A percentile compares a stretch with the other conserved stretches of the same genome.
These are phyloP conservation scores for Paraescarpia echinospica DNA, from an alignment of 1,140 invertebrate genomes.

Conservation along the genomic window DNA sequence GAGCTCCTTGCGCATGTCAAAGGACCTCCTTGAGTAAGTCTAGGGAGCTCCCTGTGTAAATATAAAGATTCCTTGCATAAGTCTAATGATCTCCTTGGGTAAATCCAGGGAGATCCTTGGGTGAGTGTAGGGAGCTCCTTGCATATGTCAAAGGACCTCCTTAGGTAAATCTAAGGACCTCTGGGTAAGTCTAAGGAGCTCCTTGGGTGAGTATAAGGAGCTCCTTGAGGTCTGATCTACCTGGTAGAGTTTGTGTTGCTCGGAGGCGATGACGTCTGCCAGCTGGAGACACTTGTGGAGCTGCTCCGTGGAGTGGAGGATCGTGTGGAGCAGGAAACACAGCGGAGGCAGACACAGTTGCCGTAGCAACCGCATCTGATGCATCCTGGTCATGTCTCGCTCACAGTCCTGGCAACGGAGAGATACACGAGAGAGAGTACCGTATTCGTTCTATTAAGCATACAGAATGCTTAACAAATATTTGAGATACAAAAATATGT, in stretches of 20 bases:
- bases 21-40: too few species aligned
- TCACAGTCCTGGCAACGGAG: constrained; percentile 34
- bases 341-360: constrained; percentile 78
- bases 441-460: too few species aligned
- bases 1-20: too few species aligned
- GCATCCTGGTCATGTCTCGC: constrained; percentile 58
- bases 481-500: too few species aligned
- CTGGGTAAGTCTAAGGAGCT: too few species aligned
- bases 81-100: not conserved
- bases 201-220: not conserved
- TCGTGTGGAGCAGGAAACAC: constrained; percentile 74
- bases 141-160: not conserved
- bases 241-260: constrained; percentile 77
- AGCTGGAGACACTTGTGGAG: constrained; percentile 78
- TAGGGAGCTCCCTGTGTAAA: not conserved
- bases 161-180: not conserved
- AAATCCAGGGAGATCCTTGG: not conserved
- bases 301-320: constrained; percentile 74
- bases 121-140: not conserved
- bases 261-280: constrained; percentile 76
- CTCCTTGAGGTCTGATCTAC: constrained; percentile 40
- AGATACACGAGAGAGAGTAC: not conserved
- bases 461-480: too few species aligned
- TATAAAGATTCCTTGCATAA: too few species aligned
- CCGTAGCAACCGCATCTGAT: constrained; percentile 75